These are phyloP conservation scores for Argyresthia goedartella DNA, from an alignment of 2,888 invertebrate genomes.

Conservation along the genomic window DNA sequence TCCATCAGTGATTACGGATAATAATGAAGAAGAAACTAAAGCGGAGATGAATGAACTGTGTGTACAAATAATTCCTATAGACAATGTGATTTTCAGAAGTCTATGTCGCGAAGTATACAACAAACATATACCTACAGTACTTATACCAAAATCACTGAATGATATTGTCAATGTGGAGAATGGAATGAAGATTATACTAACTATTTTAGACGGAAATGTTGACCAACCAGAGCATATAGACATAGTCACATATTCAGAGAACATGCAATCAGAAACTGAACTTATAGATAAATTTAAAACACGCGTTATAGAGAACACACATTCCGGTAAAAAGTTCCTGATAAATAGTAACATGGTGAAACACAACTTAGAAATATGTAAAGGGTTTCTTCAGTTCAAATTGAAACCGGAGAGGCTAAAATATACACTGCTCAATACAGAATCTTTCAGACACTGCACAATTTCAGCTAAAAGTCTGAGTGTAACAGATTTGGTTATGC, in stretches of 20 bases:
- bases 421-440: conserved; percentile 60
- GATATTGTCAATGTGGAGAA: conserved; percentile 63
- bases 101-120: conserved; percentile 52
- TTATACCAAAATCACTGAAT: conserved; percentile 67
- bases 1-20: conserved; percentile 34
- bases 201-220: conserved; percentile 39
- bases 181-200: conserved; percentile 69
- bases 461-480: conserved; percentile 45
- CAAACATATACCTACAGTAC: conserved; percentile 53
- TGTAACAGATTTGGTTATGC: conserved; percentile 34
- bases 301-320: conserved; percentile 59
- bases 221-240: conserved; percentile 59
- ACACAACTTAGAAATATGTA: conserved; percentile 43
- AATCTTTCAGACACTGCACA: conserved; percentile 63
- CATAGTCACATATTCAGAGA: conserved; percentile 54
- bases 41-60: conserved; percentile 41
- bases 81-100: conserved; percentile 49
- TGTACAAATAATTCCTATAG: conserved; percentile 51
- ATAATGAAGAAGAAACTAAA: conserved; percentile 26
- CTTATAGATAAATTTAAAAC: conserved; percentile 60
- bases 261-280: conserved; percentile 34
- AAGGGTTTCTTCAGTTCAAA: conserved; percentile 47
- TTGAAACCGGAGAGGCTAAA: conserved; percentile 54
- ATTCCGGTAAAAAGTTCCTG: conserved; percentile 57
- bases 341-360: conserved; percentile 68